These are phyloP conservation scores for Phainopepla nitens DNA, from an alignment of 2,113 vertebrate species.

Conservation along the genomic window DNA sequence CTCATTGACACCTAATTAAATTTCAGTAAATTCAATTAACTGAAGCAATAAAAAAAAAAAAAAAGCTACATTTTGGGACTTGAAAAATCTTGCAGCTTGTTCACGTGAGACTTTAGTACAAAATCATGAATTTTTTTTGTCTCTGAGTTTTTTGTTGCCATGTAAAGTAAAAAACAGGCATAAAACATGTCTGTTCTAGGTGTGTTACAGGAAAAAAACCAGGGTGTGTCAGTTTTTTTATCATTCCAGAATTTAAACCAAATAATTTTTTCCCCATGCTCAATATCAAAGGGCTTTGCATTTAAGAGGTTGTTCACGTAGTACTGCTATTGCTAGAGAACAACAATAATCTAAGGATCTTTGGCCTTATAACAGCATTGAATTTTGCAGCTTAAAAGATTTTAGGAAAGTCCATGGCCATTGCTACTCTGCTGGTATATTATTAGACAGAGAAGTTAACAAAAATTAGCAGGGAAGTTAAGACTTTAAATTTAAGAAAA, in stretches of 20 bases:
- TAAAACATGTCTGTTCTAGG: background rate
- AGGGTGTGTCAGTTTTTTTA: accelerated
- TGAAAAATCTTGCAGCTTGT: background rate
- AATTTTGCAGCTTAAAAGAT: background rate
- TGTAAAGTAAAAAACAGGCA: background rate
- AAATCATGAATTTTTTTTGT: background rate
- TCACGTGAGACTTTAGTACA: background rate
- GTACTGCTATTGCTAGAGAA: background rate
- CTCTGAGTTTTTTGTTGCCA: background rate
- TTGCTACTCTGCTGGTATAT: background rate
- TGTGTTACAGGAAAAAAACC: background rate
- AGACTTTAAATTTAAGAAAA: background rate
- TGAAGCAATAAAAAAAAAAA: background rate
- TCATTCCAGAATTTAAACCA: background rate
- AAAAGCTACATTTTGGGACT: background rate
- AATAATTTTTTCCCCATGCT: background rate
- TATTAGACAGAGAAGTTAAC: background rate
- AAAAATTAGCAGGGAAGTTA: background rate
- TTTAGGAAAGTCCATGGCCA: background rate
- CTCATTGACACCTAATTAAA: background rate
- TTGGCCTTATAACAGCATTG: background rate
- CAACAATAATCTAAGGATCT: background rate
- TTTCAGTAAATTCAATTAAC: background rate
- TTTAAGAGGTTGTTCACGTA: background rate
- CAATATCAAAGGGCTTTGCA: background rate